A percentile compares a stretch with the other conserved stretches of the same genome.
Evolutionary conservation across 2,113 vertebrate genomes (phyloP).

Genomic region (Apteryx mantelli): DNA sequence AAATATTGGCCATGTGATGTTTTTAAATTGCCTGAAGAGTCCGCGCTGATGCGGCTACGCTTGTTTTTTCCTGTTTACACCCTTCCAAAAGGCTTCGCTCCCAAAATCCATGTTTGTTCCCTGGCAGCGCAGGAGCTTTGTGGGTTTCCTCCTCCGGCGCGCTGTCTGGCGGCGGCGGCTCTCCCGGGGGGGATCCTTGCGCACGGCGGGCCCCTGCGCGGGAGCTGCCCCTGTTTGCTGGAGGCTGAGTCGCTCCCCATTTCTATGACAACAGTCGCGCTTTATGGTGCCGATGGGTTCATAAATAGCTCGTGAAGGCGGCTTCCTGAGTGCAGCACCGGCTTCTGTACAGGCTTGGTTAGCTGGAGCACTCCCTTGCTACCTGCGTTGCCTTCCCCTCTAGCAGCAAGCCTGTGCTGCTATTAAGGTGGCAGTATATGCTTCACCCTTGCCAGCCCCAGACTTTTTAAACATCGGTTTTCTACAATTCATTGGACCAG

Average conservation of each 20-base stretch:
- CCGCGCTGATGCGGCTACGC: background rate
- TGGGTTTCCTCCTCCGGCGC: background rate
- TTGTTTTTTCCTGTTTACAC: slow-evolving; percentile 37
- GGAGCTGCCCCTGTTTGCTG: background rate
- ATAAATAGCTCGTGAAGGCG: background rate
- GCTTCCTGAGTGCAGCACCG: background rate
- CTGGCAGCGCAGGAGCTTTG: background rate
- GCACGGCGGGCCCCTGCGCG: background rate
- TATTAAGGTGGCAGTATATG: background rate
- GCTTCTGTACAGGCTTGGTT: background rate
- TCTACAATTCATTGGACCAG: fast-evolving
- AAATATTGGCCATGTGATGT: slow-evolving; percentile 1
- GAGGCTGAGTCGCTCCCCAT: background rate
- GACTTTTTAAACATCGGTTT: background rate
- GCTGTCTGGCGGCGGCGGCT: background rate
- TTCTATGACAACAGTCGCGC: background rate
- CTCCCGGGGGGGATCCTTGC: background rate
- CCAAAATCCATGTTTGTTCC: background rate
- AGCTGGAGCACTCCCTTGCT: background rate
- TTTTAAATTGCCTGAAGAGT: background rate
- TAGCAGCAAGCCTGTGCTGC: background rate
- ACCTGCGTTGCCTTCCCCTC: background rate
- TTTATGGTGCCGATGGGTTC: background rate
- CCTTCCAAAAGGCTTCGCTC: background rate
- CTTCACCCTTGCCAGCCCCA: background rate